Conservation (phyloP, 2,113 vertebrate genomes). For the Megatriorchis doriae region DNA sequence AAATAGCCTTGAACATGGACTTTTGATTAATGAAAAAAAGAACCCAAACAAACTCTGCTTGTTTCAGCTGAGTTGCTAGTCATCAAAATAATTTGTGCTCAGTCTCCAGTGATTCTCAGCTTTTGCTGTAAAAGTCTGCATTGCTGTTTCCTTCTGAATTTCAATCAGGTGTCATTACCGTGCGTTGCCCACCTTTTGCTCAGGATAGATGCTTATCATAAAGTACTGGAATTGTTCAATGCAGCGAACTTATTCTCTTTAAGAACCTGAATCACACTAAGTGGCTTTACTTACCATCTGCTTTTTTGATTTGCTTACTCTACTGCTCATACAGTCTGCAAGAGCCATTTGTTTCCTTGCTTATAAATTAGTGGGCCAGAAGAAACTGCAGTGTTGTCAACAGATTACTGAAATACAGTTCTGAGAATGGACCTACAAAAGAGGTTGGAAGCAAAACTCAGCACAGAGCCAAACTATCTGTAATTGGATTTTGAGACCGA, state of each 20-base stretch:
- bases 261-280: conserved; percentile 31
- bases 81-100: not conserved
- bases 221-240: not conserved
- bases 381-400: conserved; percentile 27
- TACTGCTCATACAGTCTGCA: not conserved
- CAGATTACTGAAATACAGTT: conserved; percentile 21
- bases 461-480: not conserved
- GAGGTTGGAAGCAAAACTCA: conserved; percentile 24
- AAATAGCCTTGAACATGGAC: not conserved
- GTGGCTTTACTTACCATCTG: conserved; percentile 25
- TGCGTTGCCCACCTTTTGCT: not conserved
- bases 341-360: conserved; percentile 36
- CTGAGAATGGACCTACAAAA: conserved; percentile 2
- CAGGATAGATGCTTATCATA: conserved; percentile 22
- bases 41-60: not conserved
- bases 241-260: conserved; percentile 9
- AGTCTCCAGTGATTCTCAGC: not conserved
- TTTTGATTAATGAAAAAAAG: not conserved
- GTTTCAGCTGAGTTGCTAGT: not conserved
- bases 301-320: conserved; percentile 49
- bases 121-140: not conserved
- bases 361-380: conserved; percentile 23
- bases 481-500: conserved; percentile 30
- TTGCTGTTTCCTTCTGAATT: conserved; percentile 35
- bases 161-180: not conserved